phyloP scores from a whole-genome alignment of 2,797 vertebrate genomes.

The Chlorospingus semifuscus region DNA sequence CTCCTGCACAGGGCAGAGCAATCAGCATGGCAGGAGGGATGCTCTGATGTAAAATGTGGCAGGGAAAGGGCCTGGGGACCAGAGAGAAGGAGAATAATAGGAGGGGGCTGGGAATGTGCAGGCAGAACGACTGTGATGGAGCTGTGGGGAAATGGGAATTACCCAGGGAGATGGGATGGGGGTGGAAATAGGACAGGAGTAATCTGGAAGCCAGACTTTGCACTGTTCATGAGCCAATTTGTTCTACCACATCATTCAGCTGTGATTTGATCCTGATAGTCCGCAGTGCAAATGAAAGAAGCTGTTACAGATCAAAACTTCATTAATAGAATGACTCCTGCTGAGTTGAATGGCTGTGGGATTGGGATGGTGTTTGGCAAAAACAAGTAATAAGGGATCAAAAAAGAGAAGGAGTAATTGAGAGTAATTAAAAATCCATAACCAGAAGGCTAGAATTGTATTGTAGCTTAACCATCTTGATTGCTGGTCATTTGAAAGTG shows the following conservation, averaged over 20 bases:
- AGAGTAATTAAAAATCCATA: slow-evolving; percentile 37
- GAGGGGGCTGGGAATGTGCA: background rate
- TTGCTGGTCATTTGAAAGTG: background rate
- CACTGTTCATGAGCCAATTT: background rate
- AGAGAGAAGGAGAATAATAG: background rate
- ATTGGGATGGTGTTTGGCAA: background rate
- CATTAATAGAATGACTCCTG: background rate
- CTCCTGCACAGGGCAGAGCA: background rate
- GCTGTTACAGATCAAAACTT: slow-evolving; percentile 25
- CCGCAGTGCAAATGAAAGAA: slow-evolving; percentile 1
- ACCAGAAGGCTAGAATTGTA: background rate
- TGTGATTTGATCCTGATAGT: background rate
- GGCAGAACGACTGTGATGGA: background rate
- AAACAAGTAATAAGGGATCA: slow-evolving; percentile 16
- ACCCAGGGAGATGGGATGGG: accelerated
- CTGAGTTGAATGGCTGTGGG: background rate
- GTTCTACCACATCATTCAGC: background rate
- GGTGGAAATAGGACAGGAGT: background rate
- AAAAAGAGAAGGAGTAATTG: background rate
- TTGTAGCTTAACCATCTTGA: background rate
- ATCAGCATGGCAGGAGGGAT: background rate
- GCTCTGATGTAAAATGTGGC: background rate
- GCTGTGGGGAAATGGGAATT: background rate
- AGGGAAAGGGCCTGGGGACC: background rate
- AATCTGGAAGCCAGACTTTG: background rate